These are phyloP conservation scores for Crossaster papposus DNA, from an alignment of 53 echinoderm and acorn worm species.

Conservation along the genomic window DNA sequence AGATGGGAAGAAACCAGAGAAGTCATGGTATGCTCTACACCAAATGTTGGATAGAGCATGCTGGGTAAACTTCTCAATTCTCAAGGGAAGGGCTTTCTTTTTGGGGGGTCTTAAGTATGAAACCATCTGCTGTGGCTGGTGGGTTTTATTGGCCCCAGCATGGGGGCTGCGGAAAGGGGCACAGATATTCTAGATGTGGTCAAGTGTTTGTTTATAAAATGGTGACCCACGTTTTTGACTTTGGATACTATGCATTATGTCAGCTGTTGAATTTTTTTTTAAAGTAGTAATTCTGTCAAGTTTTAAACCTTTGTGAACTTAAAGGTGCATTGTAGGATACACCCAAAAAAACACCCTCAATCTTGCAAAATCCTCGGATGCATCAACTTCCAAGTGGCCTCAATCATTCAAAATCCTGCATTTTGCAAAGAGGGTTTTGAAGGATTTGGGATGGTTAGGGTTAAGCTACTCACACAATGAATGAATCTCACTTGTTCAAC, in stretches of 20 bases:
- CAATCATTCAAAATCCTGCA: too few relatives aligned
- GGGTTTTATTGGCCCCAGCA: not conserved
- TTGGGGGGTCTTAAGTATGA: not conserved
- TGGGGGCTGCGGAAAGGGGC: not conserved
- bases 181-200: conserved; percentile 14
- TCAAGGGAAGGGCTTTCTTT: not conserved
- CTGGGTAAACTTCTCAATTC: not conserved
- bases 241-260: not conserved
- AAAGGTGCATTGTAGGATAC: too few relatives aligned
- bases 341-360: too few relatives aligned
- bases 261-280: not conserved
- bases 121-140: not conserved
- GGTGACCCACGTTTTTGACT: not conserved
- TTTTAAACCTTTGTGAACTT: not conserved
- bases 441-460: too few relatives aligned
- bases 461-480: too few relatives aligned
- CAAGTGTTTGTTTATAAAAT: not conserved
- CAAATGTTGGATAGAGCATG: conserved; percentile 12
- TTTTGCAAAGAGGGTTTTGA: too few relatives aligned
- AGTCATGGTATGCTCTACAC: not conserved
- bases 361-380: too few relatives aligned
- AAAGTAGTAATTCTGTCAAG: not conserved
- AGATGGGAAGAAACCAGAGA: conserved; percentile 43
- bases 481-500: too few relatives aligned
- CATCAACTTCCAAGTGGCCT: too few relatives aligned